phyloP scores from a whole-genome alignment of 2,888 invertebrate genomes.

The Acanthoscelides obtectus region DNA sequence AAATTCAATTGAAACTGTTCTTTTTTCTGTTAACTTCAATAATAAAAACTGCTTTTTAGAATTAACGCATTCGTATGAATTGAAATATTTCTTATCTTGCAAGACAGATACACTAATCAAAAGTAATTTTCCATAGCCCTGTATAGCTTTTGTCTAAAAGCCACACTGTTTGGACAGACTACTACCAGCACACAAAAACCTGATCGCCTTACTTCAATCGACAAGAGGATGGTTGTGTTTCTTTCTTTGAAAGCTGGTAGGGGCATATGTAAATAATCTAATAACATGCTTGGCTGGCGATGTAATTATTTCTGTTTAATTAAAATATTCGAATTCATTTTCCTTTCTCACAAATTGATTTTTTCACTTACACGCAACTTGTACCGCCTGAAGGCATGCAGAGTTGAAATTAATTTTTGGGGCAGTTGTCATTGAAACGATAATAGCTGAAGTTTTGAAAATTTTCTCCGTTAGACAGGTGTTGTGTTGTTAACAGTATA shows the following conservation, averaged over 20 bases:
- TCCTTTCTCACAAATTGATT: background rate
- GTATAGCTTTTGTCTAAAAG: no score
- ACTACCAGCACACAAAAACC: background rate
- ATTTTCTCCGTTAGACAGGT: background rate
- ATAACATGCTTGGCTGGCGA: conserved; percentile 12
- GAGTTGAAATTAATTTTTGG: background rate
- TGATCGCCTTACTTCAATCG: background rate
- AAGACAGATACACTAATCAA: no score
- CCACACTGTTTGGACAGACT: no score
- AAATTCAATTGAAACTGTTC: no score
- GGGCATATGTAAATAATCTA: background rate
- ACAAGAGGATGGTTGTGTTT: background rate
- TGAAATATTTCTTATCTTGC: no score
- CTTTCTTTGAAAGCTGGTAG: background rate
- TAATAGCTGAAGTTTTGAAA: background rate
- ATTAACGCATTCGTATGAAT: no score
- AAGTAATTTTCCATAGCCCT: no score
- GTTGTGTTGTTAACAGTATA: background rate
- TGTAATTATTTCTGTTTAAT: conserved; percentile 15
- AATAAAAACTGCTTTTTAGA: no score
- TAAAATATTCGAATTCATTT: conserved; percentile 9
- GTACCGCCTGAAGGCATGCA: background rate
- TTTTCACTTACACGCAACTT: background rate
- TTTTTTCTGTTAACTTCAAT: no score
- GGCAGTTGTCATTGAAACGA: background rate